Evolutionary conservation across 2,113 vertebrate species (phyloP).

Genomic region (Pseudolaguvia tuberculata): DNA sequence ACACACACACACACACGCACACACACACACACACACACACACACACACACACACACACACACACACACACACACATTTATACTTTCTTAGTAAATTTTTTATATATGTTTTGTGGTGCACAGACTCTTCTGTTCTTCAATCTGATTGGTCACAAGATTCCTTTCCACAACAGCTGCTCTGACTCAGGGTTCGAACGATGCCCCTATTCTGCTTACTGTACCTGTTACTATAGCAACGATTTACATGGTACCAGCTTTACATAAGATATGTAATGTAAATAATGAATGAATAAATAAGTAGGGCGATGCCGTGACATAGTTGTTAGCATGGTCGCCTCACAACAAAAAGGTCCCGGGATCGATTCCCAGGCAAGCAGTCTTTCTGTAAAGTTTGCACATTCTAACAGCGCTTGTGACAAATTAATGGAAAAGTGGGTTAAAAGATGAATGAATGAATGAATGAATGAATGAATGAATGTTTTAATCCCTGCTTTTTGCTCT

Average conservation of each 20-base stretch:
- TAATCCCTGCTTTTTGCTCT: no score
- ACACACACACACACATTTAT: neutral
- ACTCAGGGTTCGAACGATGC: neutral
- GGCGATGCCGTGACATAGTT: no score
- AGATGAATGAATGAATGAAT: no score
- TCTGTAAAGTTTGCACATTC: no score
- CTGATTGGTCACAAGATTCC: neutral
- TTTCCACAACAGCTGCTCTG: neutral
- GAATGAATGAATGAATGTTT: no score
- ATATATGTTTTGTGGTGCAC: neutral
- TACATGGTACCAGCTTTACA: neutral
- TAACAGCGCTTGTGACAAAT: neutral
- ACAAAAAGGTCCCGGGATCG: no score
- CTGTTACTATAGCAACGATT: neutral
- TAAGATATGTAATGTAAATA: neutral
- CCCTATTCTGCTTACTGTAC: neutral
- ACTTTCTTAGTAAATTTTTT: slow-evolving; percentile 6
- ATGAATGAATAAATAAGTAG: no score
- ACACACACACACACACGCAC: no score
- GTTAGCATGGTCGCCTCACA: no score
- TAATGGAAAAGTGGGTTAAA: no score
- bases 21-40: no score
- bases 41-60: slow-evolving; percentile 44
- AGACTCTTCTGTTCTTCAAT: neutral
- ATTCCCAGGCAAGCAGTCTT: no score